Conservation (phyloP, 1,140 invertebrate genomes). For the Sitobion miscanthi region DNA sequence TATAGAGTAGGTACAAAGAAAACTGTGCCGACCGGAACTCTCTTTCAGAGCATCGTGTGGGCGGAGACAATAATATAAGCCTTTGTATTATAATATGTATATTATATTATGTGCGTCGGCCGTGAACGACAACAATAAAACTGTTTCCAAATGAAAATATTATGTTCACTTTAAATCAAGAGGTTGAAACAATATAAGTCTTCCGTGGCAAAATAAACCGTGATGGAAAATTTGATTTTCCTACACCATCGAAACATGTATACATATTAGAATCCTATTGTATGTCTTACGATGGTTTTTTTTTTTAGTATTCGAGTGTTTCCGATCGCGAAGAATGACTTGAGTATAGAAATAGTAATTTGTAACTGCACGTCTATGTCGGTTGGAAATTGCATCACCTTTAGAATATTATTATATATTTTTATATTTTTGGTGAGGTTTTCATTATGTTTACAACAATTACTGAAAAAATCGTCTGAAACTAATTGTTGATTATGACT, state of each 20-base stretch:
- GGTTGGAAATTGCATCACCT: too few relatives aligned
- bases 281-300: background rate
- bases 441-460: too few relatives aligned
- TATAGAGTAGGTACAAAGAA: background rate
- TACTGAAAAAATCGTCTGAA: too few relatives aligned
- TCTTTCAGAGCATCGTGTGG: background rate
- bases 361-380: too few relatives aligned
- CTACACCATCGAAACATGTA: too few relatives aligned
- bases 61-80: background rate
- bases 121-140: slow-evolving; percentile 14
- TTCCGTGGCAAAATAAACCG: background rate
- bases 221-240: background rate
- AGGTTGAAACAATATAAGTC: background rate
- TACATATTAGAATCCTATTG: background rate
- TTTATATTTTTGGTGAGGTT: too few relatives aligned
- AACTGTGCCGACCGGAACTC: background rate
- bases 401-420: too few relatives aligned
- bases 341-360: background rate
- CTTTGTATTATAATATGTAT: slow-evolving; percentile 13
- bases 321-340: background rate
- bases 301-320: background rate
- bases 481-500: too few relatives aligned
- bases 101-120: background rate
- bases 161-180: background rate
- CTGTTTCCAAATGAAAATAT: slow-evolving; percentile 9